Base-by-base conservation (phyloP, 2,113 vertebrate genomes). In the Tupaia chinensis region DNA sequence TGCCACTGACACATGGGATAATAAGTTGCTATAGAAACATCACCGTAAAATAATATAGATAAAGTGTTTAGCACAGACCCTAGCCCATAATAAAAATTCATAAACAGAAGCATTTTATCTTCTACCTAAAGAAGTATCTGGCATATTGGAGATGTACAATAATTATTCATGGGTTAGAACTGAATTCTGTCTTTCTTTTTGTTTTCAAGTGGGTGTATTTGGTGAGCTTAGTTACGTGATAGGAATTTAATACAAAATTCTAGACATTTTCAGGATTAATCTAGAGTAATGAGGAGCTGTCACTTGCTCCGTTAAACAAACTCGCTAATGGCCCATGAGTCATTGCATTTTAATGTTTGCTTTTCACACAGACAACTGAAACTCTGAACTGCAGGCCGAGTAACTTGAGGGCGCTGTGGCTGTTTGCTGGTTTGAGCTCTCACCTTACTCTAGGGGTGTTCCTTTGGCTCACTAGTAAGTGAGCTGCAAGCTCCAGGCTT, bases 401-500 rank as follows among this genome's bases (percentile, higher is more conserved):
- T 17, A 20, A 23, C 25, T 3, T 0, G 2, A 34, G 23, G 32
- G 13, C 3, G 5, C 5, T 9, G 2, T 56, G 32, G 19, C 25
- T 1, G 54, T 15, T 7, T 15, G 53, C 19, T 58, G 17, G 20
- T 74, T 27, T 61, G 23, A 13, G 44, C 12, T 66, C 16, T 27
- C 5, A 4, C 4, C 9, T 77, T n/a, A 16, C 58, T 34, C 56
- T 65, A 0, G 2, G 0, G 3, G 14, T 15, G 44, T 69, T 34
- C 61, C 15, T 80, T 3, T 16, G 12, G 23, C 56, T 83, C 25
- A 17, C 56, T 32, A 17, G 54, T 66, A 76, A 72, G 79, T 44
- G 61, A 61, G n/a, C 58, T 32, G 56, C 17, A 2, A 23, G 32
- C 58, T 74, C 25, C 25, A 56, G 23, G n/a, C 70, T 34, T 32